Conservation (phyloP, 2,113 vertebrate species). For the Tretioscincus oriximinensis region DNA sequence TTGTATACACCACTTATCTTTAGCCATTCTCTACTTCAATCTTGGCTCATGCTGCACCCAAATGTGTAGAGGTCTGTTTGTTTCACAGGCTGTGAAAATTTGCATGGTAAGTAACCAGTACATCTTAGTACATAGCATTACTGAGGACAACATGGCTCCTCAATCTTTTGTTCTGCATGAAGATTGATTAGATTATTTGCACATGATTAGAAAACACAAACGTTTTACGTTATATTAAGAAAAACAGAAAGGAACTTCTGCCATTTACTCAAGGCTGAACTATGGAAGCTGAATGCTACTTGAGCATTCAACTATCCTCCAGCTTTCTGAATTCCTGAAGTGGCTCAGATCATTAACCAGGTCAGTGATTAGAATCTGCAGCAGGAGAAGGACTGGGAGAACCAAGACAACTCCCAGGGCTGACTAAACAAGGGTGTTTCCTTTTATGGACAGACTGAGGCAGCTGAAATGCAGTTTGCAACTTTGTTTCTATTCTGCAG, state of each 20-base stretch:
- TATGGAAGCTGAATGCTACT: not conserved
- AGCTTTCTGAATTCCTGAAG: not conserved
- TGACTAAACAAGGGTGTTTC: slow-evolving; percentile 16
- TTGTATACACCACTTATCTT: not conserved
- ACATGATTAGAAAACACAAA: no score
- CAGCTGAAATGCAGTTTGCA: slow-evolving; percentile 9
- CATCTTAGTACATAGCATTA: no score
- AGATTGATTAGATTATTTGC: not conserved
- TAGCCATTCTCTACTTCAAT: not conserved
- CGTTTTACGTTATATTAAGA: not conserved
- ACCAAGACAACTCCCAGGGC: not conserved
- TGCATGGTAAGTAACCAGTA: not conserved
- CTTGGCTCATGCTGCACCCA: not conserved
- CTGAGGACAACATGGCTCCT: not conserved
- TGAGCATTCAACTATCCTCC: not conserved
- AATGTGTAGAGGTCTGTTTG: not conserved
- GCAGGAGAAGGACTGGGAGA: not conserved
- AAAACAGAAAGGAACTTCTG: not conserved
- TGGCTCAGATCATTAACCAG: not conserved
- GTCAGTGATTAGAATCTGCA: not conserved
- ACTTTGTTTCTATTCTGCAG: not conserved
- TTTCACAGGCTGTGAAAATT: not conserved
- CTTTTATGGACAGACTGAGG: slow-evolving; percentile 28
- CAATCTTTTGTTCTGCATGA: no score
- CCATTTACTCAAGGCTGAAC: not conserved